Percentiles rank a stretch among this genome's conserved stretches.
These are phyloP conservation scores for Dermatemys mawii DNA, from an alignment of 2,113 vertebrate genomes.

Conservation along the genomic window DNA sequence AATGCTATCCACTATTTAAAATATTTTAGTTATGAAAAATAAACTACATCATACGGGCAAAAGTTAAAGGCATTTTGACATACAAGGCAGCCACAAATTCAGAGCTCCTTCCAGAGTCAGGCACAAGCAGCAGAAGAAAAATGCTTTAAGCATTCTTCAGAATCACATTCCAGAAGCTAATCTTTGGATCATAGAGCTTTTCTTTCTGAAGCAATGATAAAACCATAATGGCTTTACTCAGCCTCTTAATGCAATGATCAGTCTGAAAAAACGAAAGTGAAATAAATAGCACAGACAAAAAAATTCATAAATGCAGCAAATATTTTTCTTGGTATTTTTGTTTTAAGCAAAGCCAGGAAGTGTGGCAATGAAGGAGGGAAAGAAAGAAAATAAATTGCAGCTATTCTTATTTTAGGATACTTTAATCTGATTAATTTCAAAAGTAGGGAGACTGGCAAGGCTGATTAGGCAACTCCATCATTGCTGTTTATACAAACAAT, in stretches of 20 bases:
- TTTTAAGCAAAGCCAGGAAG: not conserved
- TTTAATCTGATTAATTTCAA: constrained; percentile 16
- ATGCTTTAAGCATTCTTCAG: not conserved
- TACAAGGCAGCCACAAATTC: not conserved
- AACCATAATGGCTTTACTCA: not conserved
- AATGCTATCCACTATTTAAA: not conserved
- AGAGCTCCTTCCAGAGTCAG: not conserved
- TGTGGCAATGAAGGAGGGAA: not conserved
- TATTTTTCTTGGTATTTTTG: not conserved
- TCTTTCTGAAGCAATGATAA: not conserved
- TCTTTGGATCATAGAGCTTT: not conserved
- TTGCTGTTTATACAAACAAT: not conserved
- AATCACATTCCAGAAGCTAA: not conserved
- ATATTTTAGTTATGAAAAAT: not conserved
- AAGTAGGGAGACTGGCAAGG: not conserved
- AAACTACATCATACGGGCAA: not conserved
- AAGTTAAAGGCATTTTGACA: not conserved
- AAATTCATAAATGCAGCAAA: not conserved
- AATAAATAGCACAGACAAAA: not conserved
- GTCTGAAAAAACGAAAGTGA: not conserved
- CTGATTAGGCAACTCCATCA: not conserved
- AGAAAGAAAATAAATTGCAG: constrained; percentile 5
- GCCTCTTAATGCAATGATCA: not conserved
- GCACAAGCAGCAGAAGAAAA: constrained; percentile 13
- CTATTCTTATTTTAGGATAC: not conserved